Base-by-base conservation (phyloP, 2,888 invertebrate genomes). In the Tricholauxania praeusta region DNA sequence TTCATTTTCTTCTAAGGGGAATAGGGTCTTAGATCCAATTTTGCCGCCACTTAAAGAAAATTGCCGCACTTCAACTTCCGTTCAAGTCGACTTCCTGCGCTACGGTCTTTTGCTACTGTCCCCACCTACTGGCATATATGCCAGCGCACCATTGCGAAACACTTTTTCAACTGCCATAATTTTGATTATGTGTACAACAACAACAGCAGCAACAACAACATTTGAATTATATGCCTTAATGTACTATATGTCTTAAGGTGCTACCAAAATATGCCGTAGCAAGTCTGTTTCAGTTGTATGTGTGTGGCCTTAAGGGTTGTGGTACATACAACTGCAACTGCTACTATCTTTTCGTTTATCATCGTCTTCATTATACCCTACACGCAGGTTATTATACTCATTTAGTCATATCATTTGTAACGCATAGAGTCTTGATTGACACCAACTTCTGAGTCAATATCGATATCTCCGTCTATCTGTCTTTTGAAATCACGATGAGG, bases 11-110 rank as follows among this genome's bases (percentile, higher is more conserved):
- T 57, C n/a, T 57, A 19, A 48, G 47, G 28, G 6, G n/a, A 19
- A 48, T 39, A 2, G 52, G 51, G 14, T 12, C 67, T 55, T 22
- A 39, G 39, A 39, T 39, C 39, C 39, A 39, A 57, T 51, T 64
- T 67, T 47, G 47, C 47, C 55, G 57, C 39, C 67, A 67, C 67
- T 67, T 67, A 48, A 51, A 19, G 14, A 57, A 67, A 67, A 67
- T 67, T 67, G 55, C 55, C 67, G 67, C 67, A 67, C 67, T 67
- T 55, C 67, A 67, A 67, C 67, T 55, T 67, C 57, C 67, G 67
- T 17, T 57, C 47, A 57, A 67, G 19, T 67, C 47, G 12, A 65
- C 65, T 65, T 65, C 52, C 39, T 39, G 39, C 65, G 67, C 47
- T 47, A 47, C 47, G 17, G 39, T 63, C 19, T 17, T 62, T 48